A percentile compares a stretch with the other conserved stretches of the same genome.
phyloP scores from a whole-genome alignment of 2,888 invertebrate species.

The Caradrina clavipalpis region DNA sequence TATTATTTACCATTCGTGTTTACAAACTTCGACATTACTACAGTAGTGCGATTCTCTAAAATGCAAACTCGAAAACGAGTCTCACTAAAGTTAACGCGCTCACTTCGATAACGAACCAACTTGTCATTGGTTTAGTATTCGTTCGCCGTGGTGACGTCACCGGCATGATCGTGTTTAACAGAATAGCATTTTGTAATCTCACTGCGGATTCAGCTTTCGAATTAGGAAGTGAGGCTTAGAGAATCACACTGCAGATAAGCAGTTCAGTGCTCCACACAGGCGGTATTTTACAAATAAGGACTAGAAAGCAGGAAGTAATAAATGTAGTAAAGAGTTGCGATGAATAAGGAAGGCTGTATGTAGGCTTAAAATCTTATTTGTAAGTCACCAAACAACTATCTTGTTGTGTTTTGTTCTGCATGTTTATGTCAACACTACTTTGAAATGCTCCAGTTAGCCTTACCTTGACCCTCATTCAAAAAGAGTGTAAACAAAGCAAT shows the following conservation, averaged over 20 bases:
- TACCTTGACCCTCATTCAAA: neutral
- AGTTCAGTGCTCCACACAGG: neutral
- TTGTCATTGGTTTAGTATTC: no score
- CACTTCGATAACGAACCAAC: no score
- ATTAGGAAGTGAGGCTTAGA: no score
- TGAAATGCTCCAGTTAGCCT: neutral
- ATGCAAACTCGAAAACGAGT: no score
- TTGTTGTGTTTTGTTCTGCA: neutral
- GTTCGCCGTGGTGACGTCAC: no score
- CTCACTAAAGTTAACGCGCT: no score
- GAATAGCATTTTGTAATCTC: no score
- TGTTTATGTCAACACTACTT: neutral
- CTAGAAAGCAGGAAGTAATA: conserved; percentile 25
- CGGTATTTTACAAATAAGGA: conserved; percentile 28
- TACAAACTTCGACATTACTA: conserved; percentile 6
- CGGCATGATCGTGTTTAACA: no score
- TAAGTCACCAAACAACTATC: neutral
- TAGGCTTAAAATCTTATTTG: neutral
- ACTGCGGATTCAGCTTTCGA: no score
- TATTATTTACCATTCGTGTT: no score
- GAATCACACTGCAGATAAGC: neutral
- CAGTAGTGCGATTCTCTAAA: no score
- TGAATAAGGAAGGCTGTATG: conserved; percentile 5
- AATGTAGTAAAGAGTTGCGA: neutral
- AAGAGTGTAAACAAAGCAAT: neutral